phyloP scores from a whole-genome alignment of 1,140 invertebrate genomes.

The Teleopsis dalmanni region DNA sequence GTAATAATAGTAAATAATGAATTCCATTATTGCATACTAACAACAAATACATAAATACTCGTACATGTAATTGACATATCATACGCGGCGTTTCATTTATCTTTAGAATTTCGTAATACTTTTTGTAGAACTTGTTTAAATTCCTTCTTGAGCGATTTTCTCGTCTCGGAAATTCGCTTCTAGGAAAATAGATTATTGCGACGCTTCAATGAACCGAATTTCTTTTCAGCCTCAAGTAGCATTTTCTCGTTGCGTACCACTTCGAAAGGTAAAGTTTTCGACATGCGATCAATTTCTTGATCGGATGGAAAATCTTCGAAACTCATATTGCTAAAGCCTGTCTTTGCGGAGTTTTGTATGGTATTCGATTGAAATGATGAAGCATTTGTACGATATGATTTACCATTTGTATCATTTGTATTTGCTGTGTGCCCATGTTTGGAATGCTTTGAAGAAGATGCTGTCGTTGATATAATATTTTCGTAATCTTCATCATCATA shows the following conservation, averaged over 20 bases:
- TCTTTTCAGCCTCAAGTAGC: conserved; percentile 52
- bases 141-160: conserved; percentile 12
- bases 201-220: conserved; percentile 56
- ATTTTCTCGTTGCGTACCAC: conserved; percentile 51
- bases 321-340: conserved; percentile 70
- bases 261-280: conserved; percentile 54
- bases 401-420: conserved; percentile 7
- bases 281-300: conserved; percentile 45
- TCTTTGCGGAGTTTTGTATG: conserved; percentile 43
- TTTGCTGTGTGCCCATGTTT: background rate
- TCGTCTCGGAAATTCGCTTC: conserved; percentile 15
- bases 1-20: too few species aligned
- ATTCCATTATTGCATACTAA: too few species aligned
- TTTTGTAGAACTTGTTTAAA: conserved; percentile 16
- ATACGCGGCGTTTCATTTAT: background rate
- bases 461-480: background rate
- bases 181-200: conserved; percentile 61
- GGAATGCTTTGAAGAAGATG: conserved; percentile 6
- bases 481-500: conserved; percentile 26
- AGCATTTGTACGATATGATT: conserved; percentile 4
- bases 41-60: too few species aligned
- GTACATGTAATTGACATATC: too few species aligned
- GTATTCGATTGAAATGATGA: conserved; percentile 36
- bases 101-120: conserved; percentile 11
- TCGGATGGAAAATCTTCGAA: conserved; percentile 71